Evolutionary conservation across 2,113 vertebrate species (phyloP).

Genomic region (Urocitellus parryii): DNA sequence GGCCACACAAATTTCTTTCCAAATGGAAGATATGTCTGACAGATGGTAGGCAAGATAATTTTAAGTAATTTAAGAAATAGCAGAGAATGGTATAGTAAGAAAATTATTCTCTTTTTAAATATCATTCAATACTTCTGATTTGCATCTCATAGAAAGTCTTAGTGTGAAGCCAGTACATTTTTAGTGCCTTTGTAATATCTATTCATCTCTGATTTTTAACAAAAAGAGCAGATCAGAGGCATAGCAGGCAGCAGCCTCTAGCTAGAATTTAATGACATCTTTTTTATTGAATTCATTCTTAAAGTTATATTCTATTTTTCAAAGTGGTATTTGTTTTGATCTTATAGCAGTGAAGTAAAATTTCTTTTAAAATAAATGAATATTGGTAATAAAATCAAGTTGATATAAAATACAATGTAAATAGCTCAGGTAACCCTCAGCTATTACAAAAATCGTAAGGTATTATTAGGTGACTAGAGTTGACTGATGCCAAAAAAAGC

Average conservation of each 20-base stretch:
- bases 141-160: conserved; percentile 30
- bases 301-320: conserved; percentile 8
- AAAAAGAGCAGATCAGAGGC: not conserved
- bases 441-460: not conserved
- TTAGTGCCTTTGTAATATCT: conserved; percentile 25
- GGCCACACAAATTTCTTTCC: not conserved
- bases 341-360: conserved; percentile 23
- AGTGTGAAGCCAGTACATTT: not conserved
- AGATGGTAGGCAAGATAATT: conserved; percentile 14
- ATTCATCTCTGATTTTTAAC: conserved; percentile 37
- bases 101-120: conserved; percentile 43
- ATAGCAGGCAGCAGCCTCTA: not conserved
- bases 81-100: conserved; percentile 23
- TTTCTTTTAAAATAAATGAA: not conserved
- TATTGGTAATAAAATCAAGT: not conserved
- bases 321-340: conserved; percentile 18
- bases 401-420: conserved; percentile 12
- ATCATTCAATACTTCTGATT: conserved; percentile 10
- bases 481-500: not conserved
- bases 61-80: conserved; percentile 59
- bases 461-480: not conserved
- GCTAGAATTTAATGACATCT: conserved; percentile 29
- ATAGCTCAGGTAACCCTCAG: not conserved
- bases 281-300: conserved; percentile 42
- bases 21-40: not conserved